phyloP scores from a whole-genome alignment of 2,797 vertebrate genomes.

The Myotis findleyi region DNA sequence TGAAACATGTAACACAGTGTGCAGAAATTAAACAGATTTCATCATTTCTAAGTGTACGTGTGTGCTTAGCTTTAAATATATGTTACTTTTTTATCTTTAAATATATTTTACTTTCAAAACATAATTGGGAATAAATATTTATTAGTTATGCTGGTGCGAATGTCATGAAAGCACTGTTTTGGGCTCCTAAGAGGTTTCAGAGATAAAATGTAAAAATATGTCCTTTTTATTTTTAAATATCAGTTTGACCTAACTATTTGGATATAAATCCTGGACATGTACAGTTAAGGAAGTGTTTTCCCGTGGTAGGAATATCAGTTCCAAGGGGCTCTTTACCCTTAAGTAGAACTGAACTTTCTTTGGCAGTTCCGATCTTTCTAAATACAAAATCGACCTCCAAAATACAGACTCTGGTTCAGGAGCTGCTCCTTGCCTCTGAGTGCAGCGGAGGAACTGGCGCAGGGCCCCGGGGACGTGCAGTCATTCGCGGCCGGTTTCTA shows the following conservation, averaged over 20 bases:
- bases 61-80: not conserved
- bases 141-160: not conserved
- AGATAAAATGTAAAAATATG: constrained; percentile 12
- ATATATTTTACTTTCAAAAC: constrained; percentile 46
- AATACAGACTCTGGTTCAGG: constrained; percentile 72
- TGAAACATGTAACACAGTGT: not conserved
- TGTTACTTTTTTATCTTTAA: not conserved
- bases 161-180: not conserved
- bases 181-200: constrained; percentile 15
- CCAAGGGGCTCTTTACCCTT: not conserved
- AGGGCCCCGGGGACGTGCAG: constrained; percentile 80
- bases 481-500: constrained; percentile 83
- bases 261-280: not conserved
- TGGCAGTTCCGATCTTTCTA: constrained; percentile 71
- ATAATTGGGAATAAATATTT: constrained; percentile 4
- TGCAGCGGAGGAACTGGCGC: constrained; percentile 80
- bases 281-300: not conserved
- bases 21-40: not conserved
- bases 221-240: constrained; percentile 53
- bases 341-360: not conserved
- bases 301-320: not conserved
- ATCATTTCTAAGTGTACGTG: not conserved
- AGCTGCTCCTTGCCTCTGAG: constrained; percentile 81
- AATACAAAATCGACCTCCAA: constrained; percentile 27
- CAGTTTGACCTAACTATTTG: constrained; percentile 32